phyloP scores from a whole-genome alignment of 2,113 vertebrate species.

The Xenopus borealis region DNA sequence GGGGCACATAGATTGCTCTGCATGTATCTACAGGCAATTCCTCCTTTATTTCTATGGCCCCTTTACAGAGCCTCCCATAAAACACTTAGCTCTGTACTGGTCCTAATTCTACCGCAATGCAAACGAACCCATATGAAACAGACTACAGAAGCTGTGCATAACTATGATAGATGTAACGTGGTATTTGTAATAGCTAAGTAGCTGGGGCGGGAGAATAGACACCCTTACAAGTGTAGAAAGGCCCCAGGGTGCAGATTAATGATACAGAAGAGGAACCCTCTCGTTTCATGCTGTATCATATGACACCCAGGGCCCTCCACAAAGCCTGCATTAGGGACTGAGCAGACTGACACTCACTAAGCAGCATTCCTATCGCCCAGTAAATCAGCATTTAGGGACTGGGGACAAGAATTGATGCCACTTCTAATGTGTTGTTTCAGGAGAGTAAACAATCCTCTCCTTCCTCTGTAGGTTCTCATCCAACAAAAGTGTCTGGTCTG shows the following conservation, averaged over 20 bases:
- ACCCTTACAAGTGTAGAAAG: not conserved
- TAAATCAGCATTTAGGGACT: conserved; percentile 29
- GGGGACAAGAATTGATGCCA: conserved; percentile 10
- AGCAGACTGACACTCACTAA: conserved; percentile 31
- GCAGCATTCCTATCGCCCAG: conserved; percentile 18
- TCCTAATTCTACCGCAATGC: too few relatives aligned
- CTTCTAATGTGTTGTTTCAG: conserved; percentile 32
- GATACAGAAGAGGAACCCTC: conserved; percentile 10
- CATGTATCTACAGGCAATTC: too few relatives aligned
- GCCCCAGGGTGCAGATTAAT: conserved; percentile 19
- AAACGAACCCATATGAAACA: too few relatives aligned
- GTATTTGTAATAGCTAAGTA: not conserved
- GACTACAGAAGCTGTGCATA: too few relatives aligned
- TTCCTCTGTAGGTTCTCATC: conserved; percentile 26
- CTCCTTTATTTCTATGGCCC: too few relatives aligned
- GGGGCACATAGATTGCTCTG: too few relatives aligned
- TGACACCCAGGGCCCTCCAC: conserved; percentile 10
- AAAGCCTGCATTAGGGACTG: not conserved
- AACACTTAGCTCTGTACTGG: too few relatives aligned
- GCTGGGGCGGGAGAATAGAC: not conserved
- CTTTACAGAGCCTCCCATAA: too few relatives aligned
- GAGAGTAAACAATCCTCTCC: conserved; percentile 26
- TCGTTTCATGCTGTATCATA: conserved; percentile 27
- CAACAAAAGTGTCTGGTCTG: conserved; percentile 34
- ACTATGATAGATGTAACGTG: not conserved